Conservation (phyloP, 2,888 invertebrate species). For the Phyllotreta cruciferae region DNA sequence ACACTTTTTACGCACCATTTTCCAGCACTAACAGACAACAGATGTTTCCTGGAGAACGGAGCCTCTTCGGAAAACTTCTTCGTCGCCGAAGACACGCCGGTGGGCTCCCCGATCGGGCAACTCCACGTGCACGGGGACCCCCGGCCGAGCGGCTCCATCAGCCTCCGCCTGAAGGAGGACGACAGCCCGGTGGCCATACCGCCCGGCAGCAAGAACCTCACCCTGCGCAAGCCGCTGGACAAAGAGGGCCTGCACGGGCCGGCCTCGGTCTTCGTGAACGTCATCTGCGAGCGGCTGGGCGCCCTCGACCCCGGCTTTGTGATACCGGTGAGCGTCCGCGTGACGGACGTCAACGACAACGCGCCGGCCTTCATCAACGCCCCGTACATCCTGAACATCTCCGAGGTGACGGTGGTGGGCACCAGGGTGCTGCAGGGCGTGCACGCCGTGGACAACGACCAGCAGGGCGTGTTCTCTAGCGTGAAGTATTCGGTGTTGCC, state of each 20-base stretch:
- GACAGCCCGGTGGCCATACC: constrained; percentile 81
- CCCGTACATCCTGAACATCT: constrained; percentile 82
- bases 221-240: constrained; percentile 78
- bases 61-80: constrained; percentile 91
- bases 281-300: constrained; percentile 78
- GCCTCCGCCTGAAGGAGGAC: constrained; percentile 77
- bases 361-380: constrained; percentile 83
- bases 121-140: constrained; percentile 85
- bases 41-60: constrained; percentile 89
- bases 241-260: constrained; percentile 86
- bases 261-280: constrained; percentile 84
- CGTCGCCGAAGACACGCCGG: constrained; percentile 83
- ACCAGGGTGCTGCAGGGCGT: constrained; percentile 80
- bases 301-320: constrained; percentile 72
- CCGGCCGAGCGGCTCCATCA: constrained; percentile 77
- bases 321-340: constrained; percentile 83
- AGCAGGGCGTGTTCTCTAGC: constrained; percentile 87
- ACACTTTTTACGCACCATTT: constrained; percentile 8
- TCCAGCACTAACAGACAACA: constrained; percentile 78
- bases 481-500: constrained; percentile 81
- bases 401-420: constrained; percentile 78
- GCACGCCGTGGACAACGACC: constrained; percentile 82
- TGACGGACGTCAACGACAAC: constrained; percentile 92
- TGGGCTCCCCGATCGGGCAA: constrained; percentile 81
- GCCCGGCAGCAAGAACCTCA: constrained; percentile 80